phyloP scores from a whole-genome alignment of 2,797 vertebrate species.

The Hirundo rustica region DNA sequence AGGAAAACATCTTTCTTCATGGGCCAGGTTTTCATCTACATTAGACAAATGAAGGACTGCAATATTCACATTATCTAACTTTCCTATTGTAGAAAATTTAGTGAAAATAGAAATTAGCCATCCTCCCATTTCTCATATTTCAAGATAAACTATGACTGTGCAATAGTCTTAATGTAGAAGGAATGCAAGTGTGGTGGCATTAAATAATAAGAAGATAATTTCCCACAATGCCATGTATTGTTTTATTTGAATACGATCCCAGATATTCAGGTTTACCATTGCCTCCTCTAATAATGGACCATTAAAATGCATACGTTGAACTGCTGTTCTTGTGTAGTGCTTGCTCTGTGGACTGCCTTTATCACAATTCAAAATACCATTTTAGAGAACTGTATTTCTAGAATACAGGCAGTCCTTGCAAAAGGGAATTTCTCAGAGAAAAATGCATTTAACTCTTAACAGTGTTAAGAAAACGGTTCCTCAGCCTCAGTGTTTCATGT shows the following conservation, averaged over 20 bases:
- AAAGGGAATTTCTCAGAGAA: not conserved
- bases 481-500: not conserved
- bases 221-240: not conserved
- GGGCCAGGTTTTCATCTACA: not conserved
- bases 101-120: not conserved
- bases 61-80: not conserved
- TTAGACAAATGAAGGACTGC: not conserved
- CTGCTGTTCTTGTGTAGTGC: not conserved
- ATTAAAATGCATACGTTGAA: not conserved
- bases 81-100: not conserved
- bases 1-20: not conserved
- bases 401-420: not conserved
- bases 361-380: not conserved
- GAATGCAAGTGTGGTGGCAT: not conserved
- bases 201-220: constrained; percentile 36
- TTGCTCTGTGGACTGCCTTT: not conserved
- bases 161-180: not conserved
- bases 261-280: not conserved
- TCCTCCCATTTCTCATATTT: not conserved
- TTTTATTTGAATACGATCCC: constrained; percentile 3
- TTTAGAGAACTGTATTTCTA: not conserved
- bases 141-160: not conserved
- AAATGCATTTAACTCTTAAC: not conserved
- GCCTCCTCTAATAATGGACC: not conserved
- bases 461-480: not conserved